Conservation (phyloP, 2,113 vertebrate species). For the Phrynocephalus versicolor region DNA sequence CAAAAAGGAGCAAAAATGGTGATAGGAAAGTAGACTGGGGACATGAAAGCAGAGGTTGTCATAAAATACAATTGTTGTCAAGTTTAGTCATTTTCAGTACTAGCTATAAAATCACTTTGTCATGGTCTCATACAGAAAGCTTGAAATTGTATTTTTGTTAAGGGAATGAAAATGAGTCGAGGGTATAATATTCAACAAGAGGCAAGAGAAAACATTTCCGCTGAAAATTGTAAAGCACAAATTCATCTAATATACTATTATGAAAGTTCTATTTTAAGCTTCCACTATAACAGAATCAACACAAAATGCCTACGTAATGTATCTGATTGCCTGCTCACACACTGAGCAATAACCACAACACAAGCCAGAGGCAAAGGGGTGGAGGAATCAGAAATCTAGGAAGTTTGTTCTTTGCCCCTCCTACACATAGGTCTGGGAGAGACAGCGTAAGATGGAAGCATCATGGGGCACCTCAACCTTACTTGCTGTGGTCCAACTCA, state of each 20-base stretch:
- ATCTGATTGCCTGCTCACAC: background rate
- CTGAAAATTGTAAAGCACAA: conserved; percentile 48
- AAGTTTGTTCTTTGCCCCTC: background rate
- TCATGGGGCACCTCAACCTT: too few species aligned
- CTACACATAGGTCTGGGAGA: background rate
- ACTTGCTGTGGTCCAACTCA: too few species aligned
- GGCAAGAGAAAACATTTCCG: conserved; percentile 10
- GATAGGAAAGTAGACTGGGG: conserved; percentile 66
- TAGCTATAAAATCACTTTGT: conserved; percentile 77
- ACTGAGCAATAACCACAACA: background rate
- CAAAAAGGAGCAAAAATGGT: conserved; percentile 34
- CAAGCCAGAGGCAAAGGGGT: background rate
- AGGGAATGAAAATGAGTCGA: conserved; percentile 58
- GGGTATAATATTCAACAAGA: background rate
- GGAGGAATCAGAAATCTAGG: background rate
- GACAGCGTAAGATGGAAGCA: too few species aligned
- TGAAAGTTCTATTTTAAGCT: background rate
- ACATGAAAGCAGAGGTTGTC: conserved; percentile 77
- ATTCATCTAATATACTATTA: background rate
- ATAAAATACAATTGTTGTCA: conserved; percentile 79
- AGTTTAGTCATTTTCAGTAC: conserved; percentile 75
- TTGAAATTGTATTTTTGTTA: conserved; percentile 69
- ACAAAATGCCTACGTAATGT: background rate
- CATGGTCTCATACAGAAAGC: conserved; percentile 68
- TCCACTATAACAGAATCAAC: background rate